Conservation (phyloP, 2,113 vertebrate species). For the Sebastes schlegelii region DNA sequence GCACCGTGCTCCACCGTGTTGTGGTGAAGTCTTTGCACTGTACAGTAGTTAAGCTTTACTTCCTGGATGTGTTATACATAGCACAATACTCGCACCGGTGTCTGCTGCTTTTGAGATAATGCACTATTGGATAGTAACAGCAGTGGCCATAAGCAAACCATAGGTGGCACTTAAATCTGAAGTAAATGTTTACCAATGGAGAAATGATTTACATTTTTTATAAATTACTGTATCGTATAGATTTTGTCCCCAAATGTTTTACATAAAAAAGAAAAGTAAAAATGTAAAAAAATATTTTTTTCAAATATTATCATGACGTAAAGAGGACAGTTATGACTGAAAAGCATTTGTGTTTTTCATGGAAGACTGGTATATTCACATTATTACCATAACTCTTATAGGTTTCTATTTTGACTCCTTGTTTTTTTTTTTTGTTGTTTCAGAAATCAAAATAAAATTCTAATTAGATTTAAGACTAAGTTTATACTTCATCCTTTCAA, state of each 20-base stretch:
- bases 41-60: slow-evolving; percentile 24
- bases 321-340: background rate
- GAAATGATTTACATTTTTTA: background rate
- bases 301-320: too few species aligned
- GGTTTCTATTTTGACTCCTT: background rate
- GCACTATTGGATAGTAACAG: background rate
- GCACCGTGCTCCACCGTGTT: slow-evolving; percentile 11
- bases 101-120: background rate
- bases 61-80: slow-evolving; percentile 23
- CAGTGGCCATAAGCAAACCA: background rate
- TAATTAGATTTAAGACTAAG: too few species aligned
- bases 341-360: background rate
- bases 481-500: too few species aligned
- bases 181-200: background rate
- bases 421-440: too few species aligned
- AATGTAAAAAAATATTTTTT: background rate
- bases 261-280: background rate
- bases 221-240: background rate
- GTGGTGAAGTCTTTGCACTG: slow-evolving; percentile 19
- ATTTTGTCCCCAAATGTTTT: background rate
- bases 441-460: too few species aligned
- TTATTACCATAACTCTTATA: background rate
- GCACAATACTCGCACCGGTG: background rate
- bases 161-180: background rate
- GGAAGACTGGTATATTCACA: background rate